Conservation (phyloP, 2,888 invertebrate species). For the Thymelicus lineola region DNA sequence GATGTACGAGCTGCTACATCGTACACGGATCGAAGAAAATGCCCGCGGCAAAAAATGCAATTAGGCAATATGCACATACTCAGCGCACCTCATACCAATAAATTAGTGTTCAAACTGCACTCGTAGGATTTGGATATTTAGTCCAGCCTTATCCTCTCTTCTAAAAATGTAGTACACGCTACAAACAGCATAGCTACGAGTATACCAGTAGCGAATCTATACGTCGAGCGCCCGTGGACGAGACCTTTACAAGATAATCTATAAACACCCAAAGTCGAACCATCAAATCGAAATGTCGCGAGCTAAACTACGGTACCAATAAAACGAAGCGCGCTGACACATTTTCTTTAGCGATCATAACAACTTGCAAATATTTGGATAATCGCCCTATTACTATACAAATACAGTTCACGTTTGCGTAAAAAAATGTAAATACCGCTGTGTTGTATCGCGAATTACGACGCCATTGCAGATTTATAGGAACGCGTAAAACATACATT, state of each 20-base stretch:
- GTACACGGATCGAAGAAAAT: no score
- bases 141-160: no score
- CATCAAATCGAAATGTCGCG: conserved; percentile 32
- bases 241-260: conserved; percentile 1
- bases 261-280: conserved; percentile 2
- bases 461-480: conserved; percentile 50
- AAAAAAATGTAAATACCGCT: conserved; percentile 18
- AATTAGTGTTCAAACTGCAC: no score
- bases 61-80: no score
- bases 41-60: no score
- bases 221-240: not conserved
- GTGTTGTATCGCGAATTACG: conserved; percentile 52
- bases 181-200: no score
- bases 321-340: conserved; percentile 36
- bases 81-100: no score
- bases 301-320: conserved; percentile 34
- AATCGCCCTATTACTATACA: conserved; percentile 11
- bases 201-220: no score
- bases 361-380: conserved; percentile 19
- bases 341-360: conserved; percentile 31
- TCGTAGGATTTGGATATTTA: no score
- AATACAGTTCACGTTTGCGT: conserved; percentile 17
- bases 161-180: no score
- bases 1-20: no score
- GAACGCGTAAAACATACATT: conserved; percentile 28